Base-by-base conservation (phyloP, 2,113 vertebrate species). In the Tylochromis polylepis region DNA sequence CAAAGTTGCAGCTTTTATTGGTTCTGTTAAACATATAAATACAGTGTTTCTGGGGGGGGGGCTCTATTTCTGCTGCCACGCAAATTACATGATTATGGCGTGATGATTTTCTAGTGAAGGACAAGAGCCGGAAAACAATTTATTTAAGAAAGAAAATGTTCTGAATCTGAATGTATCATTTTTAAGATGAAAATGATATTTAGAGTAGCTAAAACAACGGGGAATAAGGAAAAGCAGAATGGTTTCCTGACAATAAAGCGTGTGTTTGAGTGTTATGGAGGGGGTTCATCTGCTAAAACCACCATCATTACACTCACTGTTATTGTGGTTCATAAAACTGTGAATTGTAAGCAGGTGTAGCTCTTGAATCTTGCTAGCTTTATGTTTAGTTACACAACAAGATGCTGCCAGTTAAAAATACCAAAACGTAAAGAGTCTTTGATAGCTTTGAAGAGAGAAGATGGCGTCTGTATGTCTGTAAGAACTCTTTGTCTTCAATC, bases 401-500 rank as follows among this genome's bases (percentile, higher is more conserved):
- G 36, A 82, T 55, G 4, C 43, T n/a, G 20, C 41, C 53, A 7
- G 83, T 70, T 75, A 79, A 84, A 86, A 92, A 86, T 65, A 82
- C 11, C 56, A 31, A 60, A 82, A 43, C 11, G 3, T 41, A 12
- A 78, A 82, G 62, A 56, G 82, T 46, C 75, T 91, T 53, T 81
- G 77, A 85, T 18, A 36, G 67, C 14, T 79, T 18, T 86, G 62
- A 83, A 81, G 75, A 65, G 79, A 82, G 81, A 89, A 67, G 79
- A 85, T 24, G 86, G 59, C 46, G 55, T 85, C 75, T 65, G 14
- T 29, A 14, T 58, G 75, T 58, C 58, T 12, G 36, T 65, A 41
- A 80, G 46, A 8, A n/a, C 55, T 59, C 29, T 91, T 89, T 92
- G 90, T 92, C 82, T 88, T 56, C 60, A 70, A 18, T 87, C 46